A percentile compares a stretch with the other conserved stretches of the same genome.
phyloP scores from a whole-genome alignment of 2,113 vertebrate species.

The Hemiscyllium ocellatum region DNA sequence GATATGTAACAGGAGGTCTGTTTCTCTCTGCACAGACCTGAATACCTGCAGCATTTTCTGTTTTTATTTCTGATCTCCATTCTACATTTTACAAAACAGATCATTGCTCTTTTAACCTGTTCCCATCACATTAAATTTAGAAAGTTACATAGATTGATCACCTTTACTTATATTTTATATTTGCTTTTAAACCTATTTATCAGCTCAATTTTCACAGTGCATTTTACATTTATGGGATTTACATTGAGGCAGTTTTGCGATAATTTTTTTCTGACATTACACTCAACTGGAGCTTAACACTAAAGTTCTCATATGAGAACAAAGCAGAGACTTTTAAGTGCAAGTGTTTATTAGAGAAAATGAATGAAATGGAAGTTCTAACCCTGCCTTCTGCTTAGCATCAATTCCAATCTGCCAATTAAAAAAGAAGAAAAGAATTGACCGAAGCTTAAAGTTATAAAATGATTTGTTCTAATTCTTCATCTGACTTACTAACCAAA shows the following conservation, averaged over 20 bases:
- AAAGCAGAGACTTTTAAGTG: neutral
- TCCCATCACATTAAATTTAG: neutral
- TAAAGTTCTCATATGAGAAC: constrained; percentile 26
- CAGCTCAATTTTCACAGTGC: neutral
- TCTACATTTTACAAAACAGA: neutral
- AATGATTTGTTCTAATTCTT: neutral
- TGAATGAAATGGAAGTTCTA: constrained; percentile 6
- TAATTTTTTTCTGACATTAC: neutral
- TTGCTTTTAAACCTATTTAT: constrained; percentile 10
- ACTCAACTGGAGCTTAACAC: neutral
- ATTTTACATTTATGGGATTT: constrained; percentile 8
- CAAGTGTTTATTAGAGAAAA: neutral
- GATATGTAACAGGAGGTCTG: too few relatives aligned
- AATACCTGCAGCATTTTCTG: too few relatives aligned
- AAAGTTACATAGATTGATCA: neutral
- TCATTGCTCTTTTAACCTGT: constrained; percentile 11
- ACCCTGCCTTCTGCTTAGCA: neutral
- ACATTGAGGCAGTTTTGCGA: neutral
- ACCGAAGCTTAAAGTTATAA: neutral
- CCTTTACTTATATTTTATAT: neutral
- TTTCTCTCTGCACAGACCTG: neutral
- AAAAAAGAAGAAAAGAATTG: neutral
- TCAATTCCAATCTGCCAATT: neutral
- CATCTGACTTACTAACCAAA: neutral
- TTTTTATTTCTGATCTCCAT: too few relatives aligned